Evolutionary conservation across 1,140 invertebrate species (phyloP).

Genomic region (Ganaspis sp.): DNA sequence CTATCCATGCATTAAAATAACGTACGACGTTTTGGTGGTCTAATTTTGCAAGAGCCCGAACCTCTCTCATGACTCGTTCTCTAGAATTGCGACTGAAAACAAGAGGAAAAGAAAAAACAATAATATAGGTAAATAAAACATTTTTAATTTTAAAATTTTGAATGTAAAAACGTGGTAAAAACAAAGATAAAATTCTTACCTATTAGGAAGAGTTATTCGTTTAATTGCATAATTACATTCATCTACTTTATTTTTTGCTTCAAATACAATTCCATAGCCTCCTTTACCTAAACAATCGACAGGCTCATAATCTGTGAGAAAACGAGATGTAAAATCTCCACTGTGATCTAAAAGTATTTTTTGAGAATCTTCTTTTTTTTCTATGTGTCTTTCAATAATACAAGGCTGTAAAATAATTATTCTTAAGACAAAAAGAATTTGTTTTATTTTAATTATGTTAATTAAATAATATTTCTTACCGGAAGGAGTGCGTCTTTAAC

Average conservation of each 20-base stretch:
- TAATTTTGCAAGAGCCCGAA: constrained; percentile 93
- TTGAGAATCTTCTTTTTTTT: constrained; percentile 53
- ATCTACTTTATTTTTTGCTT: constrained; percentile 96
- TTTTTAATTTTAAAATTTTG: too few relatives aligned
- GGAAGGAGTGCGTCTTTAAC: constrained; percentile 59
- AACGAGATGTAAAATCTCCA: constrained; percentile 82
- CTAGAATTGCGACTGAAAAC: constrained; percentile 83
- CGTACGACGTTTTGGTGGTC: constrained; percentile 97
- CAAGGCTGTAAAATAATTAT: constrained; percentile 26
- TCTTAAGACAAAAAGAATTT: neutral
- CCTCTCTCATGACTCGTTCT: constrained; percentile 94
- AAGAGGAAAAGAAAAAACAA: too few relatives aligned
- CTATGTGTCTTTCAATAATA: constrained; percentile 72
- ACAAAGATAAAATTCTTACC: constrained; percentile 73
- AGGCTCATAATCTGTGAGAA: constrained; percentile 91
- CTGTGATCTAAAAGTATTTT: constrained; percentile 50
- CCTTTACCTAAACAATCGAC: constrained; percentile 91
- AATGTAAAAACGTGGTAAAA: too few relatives aligned
- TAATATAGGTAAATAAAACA: too few relatives aligned
- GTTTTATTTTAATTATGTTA: constrained; percentile 28
- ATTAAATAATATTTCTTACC: constrained; percentile 53
- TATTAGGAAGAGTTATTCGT: constrained; percentile 91
- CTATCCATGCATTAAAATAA: constrained; percentile 96
- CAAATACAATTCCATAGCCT: constrained; percentile 98
- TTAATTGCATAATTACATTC: constrained; percentile 97